phyloP scores from a whole-genome alignment of 2,888 invertebrate genomes.

The Amiota communis region DNA sequence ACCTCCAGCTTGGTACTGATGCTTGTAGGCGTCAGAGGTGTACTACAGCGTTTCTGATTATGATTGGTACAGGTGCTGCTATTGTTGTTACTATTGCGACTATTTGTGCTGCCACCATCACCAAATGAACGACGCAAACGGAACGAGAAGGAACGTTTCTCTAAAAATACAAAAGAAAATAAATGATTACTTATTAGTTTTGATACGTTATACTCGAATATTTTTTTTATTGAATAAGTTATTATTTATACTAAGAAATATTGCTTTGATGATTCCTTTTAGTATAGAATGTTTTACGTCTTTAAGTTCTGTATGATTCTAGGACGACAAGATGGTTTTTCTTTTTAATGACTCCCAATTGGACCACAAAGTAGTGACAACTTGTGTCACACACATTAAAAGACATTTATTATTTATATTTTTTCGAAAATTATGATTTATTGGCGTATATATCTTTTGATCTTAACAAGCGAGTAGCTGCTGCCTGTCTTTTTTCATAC shows the following conservation, averaged over 20 bases:
- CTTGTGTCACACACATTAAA: slow-evolving; percentile 34
- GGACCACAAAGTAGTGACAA: slow-evolving; percentile 22
- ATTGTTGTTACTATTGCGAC: slow-evolving; percentile 69
- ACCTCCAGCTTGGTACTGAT: slow-evolving; percentile 62
- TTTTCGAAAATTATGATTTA: slow-evolving; percentile 55
- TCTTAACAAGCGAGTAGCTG: slow-evolving; percentile 47
- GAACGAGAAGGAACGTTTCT: slow-evolving; percentile 70
- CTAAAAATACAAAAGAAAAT: slow-evolving; percentile 48
- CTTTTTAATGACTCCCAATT: slow-evolving; percentile 23
- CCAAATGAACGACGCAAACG: slow-evolving; percentile 68
- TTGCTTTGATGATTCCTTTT: not conserved
- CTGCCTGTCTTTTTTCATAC: slow-evolving; percentile 42
- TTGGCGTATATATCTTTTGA: slow-evolving; percentile 51
- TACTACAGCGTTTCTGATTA: slow-evolving; percentile 64
- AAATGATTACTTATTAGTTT: not conserved
- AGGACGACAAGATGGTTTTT: not conserved
- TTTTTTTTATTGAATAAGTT: not conserved
- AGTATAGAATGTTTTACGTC: not conserved
- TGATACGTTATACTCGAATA: not conserved
- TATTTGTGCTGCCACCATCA: slow-evolving; percentile 69
- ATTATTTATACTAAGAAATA: not conserved
- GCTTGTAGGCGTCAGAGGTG: slow-evolving; percentile 66
- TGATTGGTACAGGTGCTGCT: slow-evolving; percentile 70
- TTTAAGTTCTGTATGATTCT: too few relatives aligned
- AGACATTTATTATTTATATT: slow-evolving; percentile 18